A percentile compares a stretch with the other conserved stretches of the same genome.
Evolutionary conservation across 2,113 vertebrate genomes (phyloP).

Genomic region (Chloropsis cyanopogon): DNA sequence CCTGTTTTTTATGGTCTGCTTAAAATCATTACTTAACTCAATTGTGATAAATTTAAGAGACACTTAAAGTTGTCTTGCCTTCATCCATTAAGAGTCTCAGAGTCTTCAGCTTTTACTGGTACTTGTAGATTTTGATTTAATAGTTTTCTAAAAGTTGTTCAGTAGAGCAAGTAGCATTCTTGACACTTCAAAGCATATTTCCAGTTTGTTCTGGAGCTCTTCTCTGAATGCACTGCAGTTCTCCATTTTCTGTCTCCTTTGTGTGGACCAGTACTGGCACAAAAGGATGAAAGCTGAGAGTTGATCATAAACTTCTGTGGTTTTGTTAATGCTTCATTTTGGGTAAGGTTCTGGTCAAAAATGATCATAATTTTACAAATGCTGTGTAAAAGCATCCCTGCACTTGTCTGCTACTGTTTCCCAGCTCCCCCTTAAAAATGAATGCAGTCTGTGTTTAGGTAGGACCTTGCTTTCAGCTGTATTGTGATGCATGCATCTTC

Average conservation of each 20-base stretch:
- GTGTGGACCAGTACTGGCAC: not conserved
- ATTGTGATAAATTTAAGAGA: not conserved
- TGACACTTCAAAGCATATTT: not conserved
- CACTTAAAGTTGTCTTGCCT: not conserved
- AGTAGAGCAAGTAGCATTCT: not conserved
- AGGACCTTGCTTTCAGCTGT: not conserved
- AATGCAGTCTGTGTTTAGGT: not conserved
- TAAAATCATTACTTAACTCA: not conserved
- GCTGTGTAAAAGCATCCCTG: not conserved
- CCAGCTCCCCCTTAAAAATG: not conserved
- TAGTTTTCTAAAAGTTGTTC: not conserved
- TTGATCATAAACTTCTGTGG: not conserved
- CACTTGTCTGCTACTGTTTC: not conserved
- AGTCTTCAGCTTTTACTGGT: not conserved
- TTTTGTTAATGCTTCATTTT: not conserved
- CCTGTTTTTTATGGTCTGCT: not conserved
- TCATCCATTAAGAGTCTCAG: not conserved
- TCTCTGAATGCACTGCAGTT: not conserved
- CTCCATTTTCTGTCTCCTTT: not conserved
- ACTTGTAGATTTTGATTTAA: not conserved
- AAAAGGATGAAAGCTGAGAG: not conserved
- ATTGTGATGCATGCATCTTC: not conserved
- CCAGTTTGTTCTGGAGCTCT: not conserved
- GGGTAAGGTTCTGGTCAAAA: not conserved
- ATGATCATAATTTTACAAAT: not conserved